phyloP scores from a whole-genome alignment of 2,113 vertebrate species.

The Rhineura floridana region DNA sequence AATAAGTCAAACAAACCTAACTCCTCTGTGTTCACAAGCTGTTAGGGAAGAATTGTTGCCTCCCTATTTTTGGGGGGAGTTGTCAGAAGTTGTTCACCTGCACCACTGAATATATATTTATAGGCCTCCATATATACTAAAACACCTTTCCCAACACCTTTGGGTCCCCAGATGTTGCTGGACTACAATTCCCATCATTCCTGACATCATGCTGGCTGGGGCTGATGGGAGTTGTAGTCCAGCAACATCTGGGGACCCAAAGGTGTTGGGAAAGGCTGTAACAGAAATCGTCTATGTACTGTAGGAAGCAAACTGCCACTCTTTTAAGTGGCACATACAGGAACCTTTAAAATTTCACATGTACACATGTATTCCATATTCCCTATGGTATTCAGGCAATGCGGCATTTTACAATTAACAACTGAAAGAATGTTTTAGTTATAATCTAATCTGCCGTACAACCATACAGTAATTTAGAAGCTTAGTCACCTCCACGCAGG shows the following conservation, averaged over 20 bases:
- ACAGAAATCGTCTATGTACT: background rate
- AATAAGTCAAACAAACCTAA: background rate
- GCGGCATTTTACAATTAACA: conserved; percentile 64
- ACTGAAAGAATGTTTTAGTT: conserved; percentile 67
- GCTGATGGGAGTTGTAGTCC: no score
- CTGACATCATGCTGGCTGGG: no score
- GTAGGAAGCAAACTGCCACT: conserved; percentile 38
- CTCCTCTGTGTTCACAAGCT: background rate
- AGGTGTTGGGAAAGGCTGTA: no score
- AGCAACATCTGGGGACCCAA: no score
- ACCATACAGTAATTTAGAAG: conserved; percentile 69
- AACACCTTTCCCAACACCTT: no score
- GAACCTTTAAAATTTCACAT: conserved; percentile 65
- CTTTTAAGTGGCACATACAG: conserved; percentile 55
- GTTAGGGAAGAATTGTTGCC: background rate
- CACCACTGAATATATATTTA: no score
- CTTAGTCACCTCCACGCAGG: conserved; percentile 65
- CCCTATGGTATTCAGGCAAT: conserved; percentile 56
- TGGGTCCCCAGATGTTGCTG: no score
- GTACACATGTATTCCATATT: conserved; percentile 49
- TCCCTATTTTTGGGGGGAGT: no score
- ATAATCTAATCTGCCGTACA: conserved; percentile 70
- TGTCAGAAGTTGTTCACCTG: background rate
- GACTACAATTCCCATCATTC: no score
- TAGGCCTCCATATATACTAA: no score